phyloP scores from a whole-genome alignment of 2,888 invertebrate species.

The Microctonus aethiopoides region DNA sequence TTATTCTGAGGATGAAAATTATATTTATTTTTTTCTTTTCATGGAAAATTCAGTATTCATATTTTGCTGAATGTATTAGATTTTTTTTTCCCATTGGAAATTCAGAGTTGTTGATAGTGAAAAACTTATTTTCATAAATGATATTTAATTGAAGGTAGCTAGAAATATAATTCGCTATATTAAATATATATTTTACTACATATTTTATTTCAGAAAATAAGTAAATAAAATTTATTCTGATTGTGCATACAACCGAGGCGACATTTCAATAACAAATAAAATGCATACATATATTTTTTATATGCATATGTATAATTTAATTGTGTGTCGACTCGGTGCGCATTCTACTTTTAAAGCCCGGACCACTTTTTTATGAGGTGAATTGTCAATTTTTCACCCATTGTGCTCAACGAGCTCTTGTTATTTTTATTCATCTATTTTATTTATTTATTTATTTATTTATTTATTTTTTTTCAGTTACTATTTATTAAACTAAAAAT shows the following conservation, averaged over 20 bases:
- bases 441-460: not conserved
- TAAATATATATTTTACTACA: not conserved
- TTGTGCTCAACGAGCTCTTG: constrained; percentile 26
- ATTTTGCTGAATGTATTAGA: no score
- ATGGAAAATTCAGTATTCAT: no score
- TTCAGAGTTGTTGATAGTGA: not conserved
- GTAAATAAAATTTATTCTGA: not conserved
- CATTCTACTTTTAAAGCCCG: constrained; percentile 55
- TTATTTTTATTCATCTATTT: not conserved
- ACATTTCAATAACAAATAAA: constrained; percentile 15
- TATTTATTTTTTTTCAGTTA: not conserved
- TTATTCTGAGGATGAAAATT: no score
- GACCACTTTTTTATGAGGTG: constrained; percentile 52
- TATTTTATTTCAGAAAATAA: not conserved
- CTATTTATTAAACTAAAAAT: not conserved
- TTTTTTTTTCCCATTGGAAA: not conserved
- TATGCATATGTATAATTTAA: constrained; percentile 2
- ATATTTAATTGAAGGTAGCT: no score
- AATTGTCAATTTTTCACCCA: constrained; percentile 26
- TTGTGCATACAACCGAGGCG: not conserved
- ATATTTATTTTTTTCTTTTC: no score
- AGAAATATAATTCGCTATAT: no score
- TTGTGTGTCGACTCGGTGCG: constrained; percentile 26
- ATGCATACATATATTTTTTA: not conserved
- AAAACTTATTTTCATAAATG: not conserved